Conservation (phyloP, 2,888 invertebrate species). For the Acronicta aceris region DNA sequence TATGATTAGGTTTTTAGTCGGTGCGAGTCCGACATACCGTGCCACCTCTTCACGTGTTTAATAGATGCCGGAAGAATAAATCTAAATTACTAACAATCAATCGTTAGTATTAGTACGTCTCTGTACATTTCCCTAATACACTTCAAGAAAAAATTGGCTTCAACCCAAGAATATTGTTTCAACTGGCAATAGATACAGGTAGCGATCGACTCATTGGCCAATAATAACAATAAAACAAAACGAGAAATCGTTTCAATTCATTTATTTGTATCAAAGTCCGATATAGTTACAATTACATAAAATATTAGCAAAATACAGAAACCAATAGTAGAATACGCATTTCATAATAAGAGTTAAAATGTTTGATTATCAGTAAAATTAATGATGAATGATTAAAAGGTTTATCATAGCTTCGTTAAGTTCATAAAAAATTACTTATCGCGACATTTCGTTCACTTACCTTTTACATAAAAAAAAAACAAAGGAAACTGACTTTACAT, state of each 20-base stretch:
- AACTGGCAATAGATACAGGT: slow-evolving; percentile 52
- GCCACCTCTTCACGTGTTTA: too few relatives aligned
- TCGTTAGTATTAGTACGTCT: slow-evolving; percentile 56
- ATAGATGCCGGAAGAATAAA: not conserved
- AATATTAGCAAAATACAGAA: slow-evolving; percentile 72
- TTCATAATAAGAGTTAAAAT: slow-evolving; percentile 45
- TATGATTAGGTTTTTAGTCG: too few relatives aligned
- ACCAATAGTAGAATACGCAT: slow-evolving; percentile 68
- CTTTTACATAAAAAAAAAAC: not conserved
- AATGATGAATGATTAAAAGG: slow-evolving; percentile 27
- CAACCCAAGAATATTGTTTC: slow-evolving; percentile 59
- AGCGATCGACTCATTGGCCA: slow-evolving; percentile 31
- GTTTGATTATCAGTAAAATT: slow-evolving; percentile 27
- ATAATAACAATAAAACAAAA: slow-evolving; percentile 45
- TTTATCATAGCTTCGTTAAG: slow-evolving; percentile 29
- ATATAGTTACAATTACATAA: slow-evolving; percentile 66
- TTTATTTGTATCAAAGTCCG: slow-evolving; percentile 76
- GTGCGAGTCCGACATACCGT: too few relatives aligned
- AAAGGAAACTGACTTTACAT: too few relatives aligned
- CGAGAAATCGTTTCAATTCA: slow-evolving; percentile 58
- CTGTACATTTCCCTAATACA: slow-evolving; percentile 59
- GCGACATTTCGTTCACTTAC: slow-evolving; percentile 36
- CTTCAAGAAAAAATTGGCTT: slow-evolving; percentile 68
- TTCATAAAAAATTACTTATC: slow-evolving; percentile 10
- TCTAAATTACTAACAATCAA: not conserved